These are phyloP conservation scores for Vanessa cardui DNA, from an alignment of 2,888 invertebrate genomes.

Conservation along the genomic window DNA sequence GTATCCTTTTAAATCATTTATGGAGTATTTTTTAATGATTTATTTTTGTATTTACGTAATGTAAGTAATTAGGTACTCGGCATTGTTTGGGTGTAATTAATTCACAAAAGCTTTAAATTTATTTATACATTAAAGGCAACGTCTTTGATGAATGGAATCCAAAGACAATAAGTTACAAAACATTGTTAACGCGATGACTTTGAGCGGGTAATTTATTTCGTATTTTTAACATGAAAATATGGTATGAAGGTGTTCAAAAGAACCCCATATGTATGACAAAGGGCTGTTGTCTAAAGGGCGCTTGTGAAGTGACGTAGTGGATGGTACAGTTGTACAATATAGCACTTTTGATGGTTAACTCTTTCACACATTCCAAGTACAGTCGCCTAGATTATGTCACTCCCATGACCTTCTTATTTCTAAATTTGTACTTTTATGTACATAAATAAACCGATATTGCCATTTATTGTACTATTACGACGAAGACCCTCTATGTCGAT, in stretches of 20 bases:
- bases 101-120: too few species aligned
- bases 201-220: slow-evolving; percentile 12
- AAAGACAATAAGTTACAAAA: too few species aligned
- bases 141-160: not conserved
- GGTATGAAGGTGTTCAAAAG: slow-evolving; percentile 34
- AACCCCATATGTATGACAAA: slow-evolving; percentile 37
- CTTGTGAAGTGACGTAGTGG: slow-evolving; percentile 31
- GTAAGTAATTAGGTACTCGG: too few species aligned
- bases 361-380: slow-evolving; percentile 32
- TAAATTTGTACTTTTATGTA: too few species aligned
- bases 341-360: slow-evolving; percentile 35
- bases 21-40: too few species aligned
- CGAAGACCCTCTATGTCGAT: too few species aligned
- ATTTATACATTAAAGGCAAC: not conserved
- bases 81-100: too few species aligned
- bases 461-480: too few species aligned
- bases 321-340: slow-evolving; percentile 26
- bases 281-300: slow-evolving; percentile 36
- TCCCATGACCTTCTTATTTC: too few species aligned
- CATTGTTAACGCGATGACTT: not conserved
- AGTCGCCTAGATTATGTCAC: not conserved
- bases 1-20: not conserved
- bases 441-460: too few species aligned
- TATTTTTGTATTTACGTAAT: too few species aligned
- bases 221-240: slow-evolving; percentile 24